Percentiles rank a stretch among this genome's conserved stretches.
Conservation (phyloP, 2,113 vertebrate genomes). For the Pituophis catenifer region DNA sequence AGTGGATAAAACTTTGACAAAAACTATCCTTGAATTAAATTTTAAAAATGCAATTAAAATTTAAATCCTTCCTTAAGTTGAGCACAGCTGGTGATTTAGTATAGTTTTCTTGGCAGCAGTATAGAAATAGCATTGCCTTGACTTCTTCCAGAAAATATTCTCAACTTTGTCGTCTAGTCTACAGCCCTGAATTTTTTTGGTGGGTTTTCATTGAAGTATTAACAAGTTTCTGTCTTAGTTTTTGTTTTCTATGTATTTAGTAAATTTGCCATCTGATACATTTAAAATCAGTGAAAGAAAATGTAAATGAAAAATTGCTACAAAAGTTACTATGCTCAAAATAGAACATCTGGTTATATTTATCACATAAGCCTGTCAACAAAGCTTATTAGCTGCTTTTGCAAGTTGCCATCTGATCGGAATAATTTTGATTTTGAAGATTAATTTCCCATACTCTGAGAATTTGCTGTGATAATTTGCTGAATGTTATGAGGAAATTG, state of each 20-base stretch:
- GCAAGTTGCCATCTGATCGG: background rate
- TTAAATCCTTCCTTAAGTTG: background rate
- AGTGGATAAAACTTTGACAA: background rate
- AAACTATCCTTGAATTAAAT: background rate
- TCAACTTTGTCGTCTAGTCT: background rate
- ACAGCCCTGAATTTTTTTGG: background rate
- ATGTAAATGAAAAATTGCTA: background rate
- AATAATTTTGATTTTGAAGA: background rate
- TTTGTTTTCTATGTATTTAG: background rate
- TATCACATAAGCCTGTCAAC: background rate
- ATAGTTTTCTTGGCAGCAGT: background rate
- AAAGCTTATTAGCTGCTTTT: background rate
- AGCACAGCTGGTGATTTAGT: background rate
- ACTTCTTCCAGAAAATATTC: background rate
- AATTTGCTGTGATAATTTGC: background rate
- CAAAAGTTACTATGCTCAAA: background rate
- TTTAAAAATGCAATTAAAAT: background rate
- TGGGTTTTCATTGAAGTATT: background rate
- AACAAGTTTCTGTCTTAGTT: background rate
- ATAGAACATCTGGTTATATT: background rate
- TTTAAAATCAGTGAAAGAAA: background rate
- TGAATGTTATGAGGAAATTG: background rate
- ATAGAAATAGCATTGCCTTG: background rate
- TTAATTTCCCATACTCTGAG: background rate
- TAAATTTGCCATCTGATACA: background rate